A percentile compares a stretch with the other conserved stretches of the same genome.
Evolutionary conservation across 2,888 invertebrate genomes (phyloP).

Genomic region (Halictus ligatus): DNA sequence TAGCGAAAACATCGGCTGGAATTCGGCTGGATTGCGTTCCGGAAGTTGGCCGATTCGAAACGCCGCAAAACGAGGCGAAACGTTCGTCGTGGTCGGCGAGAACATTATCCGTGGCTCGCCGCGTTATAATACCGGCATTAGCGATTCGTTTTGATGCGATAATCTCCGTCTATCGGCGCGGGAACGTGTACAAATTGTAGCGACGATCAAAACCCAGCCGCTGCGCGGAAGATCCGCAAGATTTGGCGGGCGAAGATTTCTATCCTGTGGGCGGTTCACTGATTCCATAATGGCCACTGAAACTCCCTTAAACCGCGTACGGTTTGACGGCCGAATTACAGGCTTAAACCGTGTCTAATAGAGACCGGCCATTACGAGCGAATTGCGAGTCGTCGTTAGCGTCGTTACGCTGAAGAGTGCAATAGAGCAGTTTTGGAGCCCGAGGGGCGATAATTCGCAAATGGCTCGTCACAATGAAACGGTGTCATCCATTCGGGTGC

Average conservation of each 20-base stretch:
- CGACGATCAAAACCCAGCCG: neutral
- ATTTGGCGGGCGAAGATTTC: slow-evolving; percentile 7
- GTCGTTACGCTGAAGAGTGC: slow-evolving; percentile 65
- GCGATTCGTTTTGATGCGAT: slow-evolving; percentile 10
- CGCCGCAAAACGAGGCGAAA: slow-evolving; percentile 16
- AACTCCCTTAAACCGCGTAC: slow-evolving; percentile 25
- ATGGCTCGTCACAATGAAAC: slow-evolving; percentile 60
- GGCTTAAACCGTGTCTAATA: slow-evolving; percentile 62
- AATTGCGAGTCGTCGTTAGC: slow-evolving; percentile 65
- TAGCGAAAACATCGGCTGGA: slow-evolving; percentile 7
- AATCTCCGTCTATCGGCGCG: neutral
- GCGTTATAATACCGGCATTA: slow-evolving; percentile 1
- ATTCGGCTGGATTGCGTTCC: slow-evolving; percentile 10
- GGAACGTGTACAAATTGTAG: neutral
- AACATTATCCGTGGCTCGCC: slow-evolving; percentile 18
- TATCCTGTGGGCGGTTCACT: neutral
- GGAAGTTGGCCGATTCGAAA: slow-evolving; percentile 28
- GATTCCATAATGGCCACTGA: slow-evolving; percentile 19
- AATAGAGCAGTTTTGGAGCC: slow-evolving; percentile 65
- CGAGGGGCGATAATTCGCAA: slow-evolving; percentile 69
- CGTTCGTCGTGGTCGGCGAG: slow-evolving; percentile 5
- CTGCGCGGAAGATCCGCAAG: neutral
- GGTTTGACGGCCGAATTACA: slow-evolving; percentile 50
- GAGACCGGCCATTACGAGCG: slow-evolving; percentile 62
- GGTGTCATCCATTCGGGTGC: slow-evolving; percentile 36